Percentiles rank a stretch among this genome's conserved stretches.
These are phyloP conservation scores for Cavia porcellus DNA, from an alignment of 2,113 vertebrate species.

Conservation along the genomic window DNA sequence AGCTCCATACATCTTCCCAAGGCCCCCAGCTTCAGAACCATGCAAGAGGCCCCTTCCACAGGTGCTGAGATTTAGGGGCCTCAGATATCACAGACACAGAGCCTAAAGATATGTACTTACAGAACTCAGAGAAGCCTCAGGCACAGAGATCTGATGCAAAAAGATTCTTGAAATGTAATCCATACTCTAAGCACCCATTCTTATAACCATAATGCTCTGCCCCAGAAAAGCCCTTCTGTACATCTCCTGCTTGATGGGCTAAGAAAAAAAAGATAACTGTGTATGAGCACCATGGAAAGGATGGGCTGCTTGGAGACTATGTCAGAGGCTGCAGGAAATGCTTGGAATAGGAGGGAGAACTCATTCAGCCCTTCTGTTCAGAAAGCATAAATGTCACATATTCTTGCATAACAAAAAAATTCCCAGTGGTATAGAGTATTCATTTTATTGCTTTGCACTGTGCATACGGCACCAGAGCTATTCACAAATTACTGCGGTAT, in stretches of 20 bases:
- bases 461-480: background rate
- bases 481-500: background rate
- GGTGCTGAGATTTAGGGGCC: background rate
- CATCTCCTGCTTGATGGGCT: background rate
- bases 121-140: background rate
- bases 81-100: background rate
- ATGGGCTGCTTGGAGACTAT: background rate
- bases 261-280: background rate
- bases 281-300: background rate
- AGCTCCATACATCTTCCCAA: background rate
- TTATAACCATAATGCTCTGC: accelerated
- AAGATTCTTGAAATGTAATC: background rate
- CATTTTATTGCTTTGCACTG: background rate
- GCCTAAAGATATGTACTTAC: background rate
- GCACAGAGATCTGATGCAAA: background rate
- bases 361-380: background rate
- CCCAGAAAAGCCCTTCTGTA: background rate
- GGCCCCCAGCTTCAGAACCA: background rate
- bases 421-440: background rate
- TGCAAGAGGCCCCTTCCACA: background rate
- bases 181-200: background rate
- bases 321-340: too few relatives aligned
- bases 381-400: background rate
- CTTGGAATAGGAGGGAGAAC: background rate
- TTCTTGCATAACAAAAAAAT: background rate